Base-by-base conservation (phyloP, 2,113 vertebrate species). In the Forbesichthys papilliferus region DNA sequence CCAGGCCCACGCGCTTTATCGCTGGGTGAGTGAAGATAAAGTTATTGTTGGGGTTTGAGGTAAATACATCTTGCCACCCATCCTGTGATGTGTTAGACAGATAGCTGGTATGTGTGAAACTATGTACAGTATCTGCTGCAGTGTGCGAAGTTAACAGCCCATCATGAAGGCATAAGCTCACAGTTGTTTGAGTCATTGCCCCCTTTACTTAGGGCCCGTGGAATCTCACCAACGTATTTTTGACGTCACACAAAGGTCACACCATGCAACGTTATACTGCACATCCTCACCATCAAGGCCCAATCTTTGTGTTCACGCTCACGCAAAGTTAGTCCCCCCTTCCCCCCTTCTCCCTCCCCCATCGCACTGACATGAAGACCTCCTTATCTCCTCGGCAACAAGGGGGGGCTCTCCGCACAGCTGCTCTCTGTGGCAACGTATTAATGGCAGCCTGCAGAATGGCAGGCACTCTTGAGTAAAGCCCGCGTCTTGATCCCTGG, bases 361-460 rank as follows among this genome's bases (percentile, higher is more conserved):
- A 27, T 3, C 27, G 27, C 27, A 27, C 27, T 27, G 27, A 27
- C 27, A 3, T 27, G 27, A 75, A 70, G 70, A 36, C 62, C 68
- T 78, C 74, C 79, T 81, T 86, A 89, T 90, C 87, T 90, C 82
- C 89, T 85, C 86, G 71, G 88, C 89, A 91, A 90, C 88, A 90
- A 84, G 27, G 27, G 27, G 27, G 27, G 27, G 27, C 27, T 27
- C 33, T 62, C 71, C 56, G 70, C 73, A 79, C 86, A 89, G 87
- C 85, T 87, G 79, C 78, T 89, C 83, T 86, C 86, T 34, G 74
- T 81, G 74, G 78, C 84, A 78, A 64, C 11, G 51, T 78, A 75
- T 88, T 84, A 81, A 79, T 76, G 75, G 80, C 69, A 86, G 79
- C 73, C 73, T 75, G 71, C 49, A 52, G 83, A 63, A 62, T 59